phyloP scores from a whole-genome alignment of 2,888 invertebrate species.

The Tanytarsus gracilentus region DNA sequence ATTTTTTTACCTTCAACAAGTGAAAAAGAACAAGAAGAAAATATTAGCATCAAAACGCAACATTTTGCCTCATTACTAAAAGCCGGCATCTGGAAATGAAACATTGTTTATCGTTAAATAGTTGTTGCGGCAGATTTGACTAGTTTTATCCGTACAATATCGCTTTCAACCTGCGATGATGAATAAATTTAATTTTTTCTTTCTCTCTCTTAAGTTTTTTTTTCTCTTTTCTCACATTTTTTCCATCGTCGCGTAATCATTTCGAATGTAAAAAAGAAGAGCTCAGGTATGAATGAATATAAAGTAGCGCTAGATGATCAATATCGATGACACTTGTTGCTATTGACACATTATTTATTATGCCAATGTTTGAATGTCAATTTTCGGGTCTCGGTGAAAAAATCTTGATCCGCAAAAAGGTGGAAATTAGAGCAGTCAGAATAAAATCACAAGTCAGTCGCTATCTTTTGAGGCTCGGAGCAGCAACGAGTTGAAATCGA shows the following conservation, averaged over 20 bases:
- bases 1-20: too few relatives aligned
- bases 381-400: not conserved
- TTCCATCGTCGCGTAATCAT: not conserved
- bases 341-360: conserved; percentile 8
- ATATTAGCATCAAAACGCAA: too few relatives aligned
- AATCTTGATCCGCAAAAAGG: too few relatives aligned
- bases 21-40: too few relatives aligned
- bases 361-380: conserved; percentile 5
- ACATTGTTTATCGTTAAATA: too few relatives aligned
- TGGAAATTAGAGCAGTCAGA: too few relatives aligned
- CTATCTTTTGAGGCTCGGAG: too few relatives aligned
- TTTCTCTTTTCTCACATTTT: not conserved
- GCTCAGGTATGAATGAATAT: conserved; percentile 1
- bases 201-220: too few relatives aligned
- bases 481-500: too few relatives aligned
- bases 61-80: not conserved
- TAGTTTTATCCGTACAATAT: not conserved
- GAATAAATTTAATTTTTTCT: not conserved
- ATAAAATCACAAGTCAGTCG: too few relatives aligned
- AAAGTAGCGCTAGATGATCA: too few relatives aligned
- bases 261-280: not conserved
- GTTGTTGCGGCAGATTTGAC: too few relatives aligned
- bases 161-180: not conserved
- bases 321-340: conserved; percentile 1
- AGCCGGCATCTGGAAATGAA: not conserved